phyloP scores from a whole-genome alignment of 1,140 invertebrate species.

The Teleopsis dalmanni region DNA sequence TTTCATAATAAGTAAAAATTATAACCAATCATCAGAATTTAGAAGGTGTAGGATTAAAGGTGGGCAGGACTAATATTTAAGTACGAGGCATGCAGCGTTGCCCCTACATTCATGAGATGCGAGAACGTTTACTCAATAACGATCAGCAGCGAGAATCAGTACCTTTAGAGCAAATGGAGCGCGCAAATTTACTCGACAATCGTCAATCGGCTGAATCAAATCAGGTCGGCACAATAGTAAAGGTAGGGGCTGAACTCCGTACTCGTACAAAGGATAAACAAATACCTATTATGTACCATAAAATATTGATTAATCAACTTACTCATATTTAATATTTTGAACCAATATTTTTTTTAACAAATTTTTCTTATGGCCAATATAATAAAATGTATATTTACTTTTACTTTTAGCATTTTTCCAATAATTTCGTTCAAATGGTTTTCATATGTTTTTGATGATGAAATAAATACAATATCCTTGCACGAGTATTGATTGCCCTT shows the following conservation, averaged over 20 bases:
- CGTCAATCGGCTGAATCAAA: slow-evolving; percentile 54
- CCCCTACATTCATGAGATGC: slow-evolving; percentile 85
- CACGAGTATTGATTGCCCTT: slow-evolving; percentile 44
- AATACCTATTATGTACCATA: no score
- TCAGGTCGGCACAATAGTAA: slow-evolving; percentile 76
- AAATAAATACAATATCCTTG: slow-evolving; percentile 33
- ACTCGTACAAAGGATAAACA: slow-evolving; percentile 32
- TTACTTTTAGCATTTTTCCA: no score
- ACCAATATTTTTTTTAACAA: no score
- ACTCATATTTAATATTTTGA: no score
- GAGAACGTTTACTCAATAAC: slow-evolving; percentile 73
- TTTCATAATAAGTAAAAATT: no score
- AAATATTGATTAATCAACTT: no score
- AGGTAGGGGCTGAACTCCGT: slow-evolving; percentile 52
- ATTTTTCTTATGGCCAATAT: no score
- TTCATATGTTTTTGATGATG: no score
- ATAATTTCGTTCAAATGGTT: no score
- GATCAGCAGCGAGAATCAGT: slow-evolving; percentile 52
- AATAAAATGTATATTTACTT: no score
- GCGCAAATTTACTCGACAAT: slow-evolving; percentile 50
- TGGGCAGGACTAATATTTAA: not conserved
- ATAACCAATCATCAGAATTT: no score
- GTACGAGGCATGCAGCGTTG: slow-evolving; percentile 80
- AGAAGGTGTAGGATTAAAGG: no score
- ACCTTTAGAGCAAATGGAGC: slow-evolving; percentile 47